phyloP scores from a whole-genome alignment of 2,888 invertebrate species.

The Graphium colonna region DNA sequence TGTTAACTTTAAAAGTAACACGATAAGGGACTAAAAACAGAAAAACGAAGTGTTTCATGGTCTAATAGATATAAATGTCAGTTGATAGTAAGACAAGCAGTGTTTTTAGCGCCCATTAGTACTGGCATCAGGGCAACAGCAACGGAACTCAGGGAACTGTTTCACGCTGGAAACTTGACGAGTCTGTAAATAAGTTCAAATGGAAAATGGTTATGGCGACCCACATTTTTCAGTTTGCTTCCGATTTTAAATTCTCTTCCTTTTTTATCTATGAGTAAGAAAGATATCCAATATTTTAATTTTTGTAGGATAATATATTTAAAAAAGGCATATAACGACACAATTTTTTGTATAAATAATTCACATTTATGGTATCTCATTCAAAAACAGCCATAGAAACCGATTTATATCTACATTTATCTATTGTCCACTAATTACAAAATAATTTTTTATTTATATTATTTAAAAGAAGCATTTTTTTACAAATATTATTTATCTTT shows the following conservation, averaged over 20 bases:
- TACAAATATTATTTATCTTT: too few relatives aligned
- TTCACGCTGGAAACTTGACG: constrained; percentile 13
- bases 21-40: constrained; percentile 14
- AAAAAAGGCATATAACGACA: too few relatives aligned
- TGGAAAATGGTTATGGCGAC: constrained; percentile 12
- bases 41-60: constrained; percentile 13
- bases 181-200: constrained; percentile 13
- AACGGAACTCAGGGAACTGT: neutral
- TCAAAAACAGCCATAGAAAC: too few relatives aligned
- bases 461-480: too few relatives aligned
- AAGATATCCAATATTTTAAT: too few relatives aligned
- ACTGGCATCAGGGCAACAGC: neutral
- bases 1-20: constrained; percentile 14
- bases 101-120: constrained; percentile 16
- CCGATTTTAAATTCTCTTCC: neutral
- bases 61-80: constrained; percentile 20
- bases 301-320: too few relatives aligned
- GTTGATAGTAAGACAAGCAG: constrained; percentile 18
- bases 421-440: too few relatives aligned
- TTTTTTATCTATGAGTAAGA: neutral
- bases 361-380: too few relatives aligned
- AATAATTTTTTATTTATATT: too few relatives aligned
- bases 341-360: too few relatives aligned
- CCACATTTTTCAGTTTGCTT: constrained; percentile 8
- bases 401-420: too few relatives aligned